Percentiles rank a stretch among this genome's conserved stretches.
Conservation (phyloP, 1,140 invertebrate genomes). For the Zaprionus kolodkinae region DNA sequence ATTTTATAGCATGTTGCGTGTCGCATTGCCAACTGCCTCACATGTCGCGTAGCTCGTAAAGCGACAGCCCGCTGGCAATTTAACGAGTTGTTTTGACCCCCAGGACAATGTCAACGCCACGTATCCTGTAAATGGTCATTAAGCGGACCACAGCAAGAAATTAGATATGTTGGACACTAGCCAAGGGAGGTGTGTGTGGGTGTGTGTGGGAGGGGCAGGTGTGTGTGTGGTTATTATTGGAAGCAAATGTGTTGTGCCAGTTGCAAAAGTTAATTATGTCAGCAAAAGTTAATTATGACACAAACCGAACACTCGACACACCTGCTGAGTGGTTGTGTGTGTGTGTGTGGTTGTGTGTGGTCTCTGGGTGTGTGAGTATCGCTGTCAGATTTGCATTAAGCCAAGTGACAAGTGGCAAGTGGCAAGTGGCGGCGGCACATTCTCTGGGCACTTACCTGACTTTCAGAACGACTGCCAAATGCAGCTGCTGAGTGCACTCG, state of each 20-base stretch:
- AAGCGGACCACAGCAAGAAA: constrained; percentile 42
- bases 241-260: constrained; percentile 30
- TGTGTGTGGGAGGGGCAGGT: neutral
- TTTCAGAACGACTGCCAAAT: constrained; percentile 3
- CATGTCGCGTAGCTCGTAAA: constrained; percentile 21
- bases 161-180: constrained; percentile 33
- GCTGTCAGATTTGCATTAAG: constrained; percentile 1
- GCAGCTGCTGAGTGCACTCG: constrained; percentile 7
- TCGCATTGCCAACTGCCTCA: neutral
- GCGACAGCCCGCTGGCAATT: constrained; percentile 32
- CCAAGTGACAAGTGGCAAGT: neutral
- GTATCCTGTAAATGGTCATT: constrained; percentile 36
- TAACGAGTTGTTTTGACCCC: constrained; percentile 35
- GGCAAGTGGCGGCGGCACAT: neutral
- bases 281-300: constrained; percentile 36
- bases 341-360: neutral
- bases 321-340: neutral
- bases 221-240: constrained; percentile 23
- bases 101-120: constrained; percentile 12
- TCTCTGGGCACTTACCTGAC: constrained; percentile 3
- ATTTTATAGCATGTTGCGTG: constrained; percentile 1
- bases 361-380: neutral
- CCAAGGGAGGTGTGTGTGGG: constrained; percentile 6
- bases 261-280: constrained; percentile 53
- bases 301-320: constrained; percentile 8